Evolutionary conservation across 2,113 vertebrate genomes (phyloP), one percentile per base, ranked within the genome.

Genomic region (Alexandromys fortis): DNA sequence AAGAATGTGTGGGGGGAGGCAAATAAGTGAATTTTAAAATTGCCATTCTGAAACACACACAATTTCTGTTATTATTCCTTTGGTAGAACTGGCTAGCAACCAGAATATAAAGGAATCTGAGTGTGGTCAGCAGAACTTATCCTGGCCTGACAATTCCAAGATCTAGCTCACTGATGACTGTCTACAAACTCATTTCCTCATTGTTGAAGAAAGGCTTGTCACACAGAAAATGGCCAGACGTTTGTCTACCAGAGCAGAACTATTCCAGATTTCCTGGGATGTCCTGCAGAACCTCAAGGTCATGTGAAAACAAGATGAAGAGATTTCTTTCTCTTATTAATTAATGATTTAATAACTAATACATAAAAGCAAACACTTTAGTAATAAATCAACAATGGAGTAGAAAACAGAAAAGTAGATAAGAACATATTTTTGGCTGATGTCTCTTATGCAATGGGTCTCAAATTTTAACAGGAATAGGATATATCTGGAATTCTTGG

Each of bases 281-380:
- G 26, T 72, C 33, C 70, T 55, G 28, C 6, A 81, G 90, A 94
- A 91, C 26, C 0, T 94, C 22, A 93, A 75, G 68, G 63, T 95
- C 73, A 81, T 4, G 68, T 76, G n/a, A 12, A 52, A 92, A 92
- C 70, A 75, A 26, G 22, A 12, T 19, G 45, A 81, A 86, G 33
- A 89, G 6, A 83, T 67, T 65, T 77, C 22, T 75, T 94, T 93
- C 21, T 86, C 8, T 91, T 73, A 33, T 35, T 88, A 85, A 33
- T 35, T 88, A 85, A 86, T 82, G 79, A 70, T 85, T 68, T 68
- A 81, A 73, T 86, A 79, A 75, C 68, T 21, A 90, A 96, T 89
- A 77, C 13, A 47, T 14, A 19, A 83, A 83, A 33, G 47, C 19
- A 76, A 58, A 17, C 47, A 42, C 12, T 82, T 14, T 94, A 55